phyloP scores from a whole-genome alignment of 2,888 invertebrate species.

The Hetaerina titia region DNA sequence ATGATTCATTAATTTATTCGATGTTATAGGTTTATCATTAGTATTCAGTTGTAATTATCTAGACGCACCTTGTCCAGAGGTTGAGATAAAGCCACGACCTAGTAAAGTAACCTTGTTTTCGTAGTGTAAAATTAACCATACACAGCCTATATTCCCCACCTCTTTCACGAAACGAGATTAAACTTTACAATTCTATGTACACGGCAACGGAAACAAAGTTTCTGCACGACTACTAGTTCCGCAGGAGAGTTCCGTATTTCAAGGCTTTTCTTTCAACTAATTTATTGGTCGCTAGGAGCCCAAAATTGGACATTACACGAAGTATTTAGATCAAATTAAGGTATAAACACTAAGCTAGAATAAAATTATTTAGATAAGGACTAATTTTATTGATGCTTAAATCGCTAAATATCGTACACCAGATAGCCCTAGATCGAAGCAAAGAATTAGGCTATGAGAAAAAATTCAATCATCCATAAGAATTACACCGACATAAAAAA shows the following conservation, averaged over 20 bases:
- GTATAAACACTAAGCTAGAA: neutral
- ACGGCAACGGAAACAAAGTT: neutral
- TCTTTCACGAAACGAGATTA: too few relatives aligned
- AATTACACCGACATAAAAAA: neutral
- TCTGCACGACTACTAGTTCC: neutral
- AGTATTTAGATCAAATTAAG: neutral
- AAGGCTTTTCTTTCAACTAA: neutral
- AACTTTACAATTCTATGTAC: too few relatives aligned
- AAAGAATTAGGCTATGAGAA: constrained; percentile 4
- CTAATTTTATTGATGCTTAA: neutral
- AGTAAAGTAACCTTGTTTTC: too few relatives aligned
- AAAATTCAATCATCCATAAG: neutral
- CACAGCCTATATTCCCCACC: neutral
- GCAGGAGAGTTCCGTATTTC: neutral
- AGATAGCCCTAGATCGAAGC: neutral
- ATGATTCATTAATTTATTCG: too few relatives aligned
- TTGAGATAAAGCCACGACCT: too few relatives aligned
- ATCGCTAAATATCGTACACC: neutral
- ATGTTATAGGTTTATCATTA: too few relatives aligned
- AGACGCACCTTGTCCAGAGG: too few relatives aligned
- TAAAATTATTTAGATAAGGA: neutral
- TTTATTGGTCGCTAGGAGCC: neutral
- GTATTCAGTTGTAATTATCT: too few relatives aligned
- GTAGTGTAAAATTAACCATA: too few relatives aligned
- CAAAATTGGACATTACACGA: neutral